phyloP scores from a whole-genome alignment of 1,140 invertebrate species.

The Holotrichia oblita region DNA sequence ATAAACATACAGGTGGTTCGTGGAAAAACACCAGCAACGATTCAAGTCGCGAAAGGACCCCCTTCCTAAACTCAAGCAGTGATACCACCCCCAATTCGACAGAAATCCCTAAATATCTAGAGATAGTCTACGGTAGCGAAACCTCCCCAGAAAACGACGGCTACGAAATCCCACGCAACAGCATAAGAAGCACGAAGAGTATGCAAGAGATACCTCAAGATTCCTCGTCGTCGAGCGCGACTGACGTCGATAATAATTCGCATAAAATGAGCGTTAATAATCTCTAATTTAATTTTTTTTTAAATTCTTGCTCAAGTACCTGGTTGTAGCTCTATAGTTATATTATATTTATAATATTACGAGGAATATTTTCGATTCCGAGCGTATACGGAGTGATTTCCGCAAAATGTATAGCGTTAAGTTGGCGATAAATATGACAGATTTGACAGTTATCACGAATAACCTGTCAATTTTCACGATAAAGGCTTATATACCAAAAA shows the following conservation, averaged over 20 bases:
- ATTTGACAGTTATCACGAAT: too few species aligned
- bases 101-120: conserved; percentile 63
- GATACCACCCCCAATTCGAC: conserved; percentile 41
- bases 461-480: too few species aligned
- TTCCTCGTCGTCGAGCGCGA: neutral
- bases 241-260: neutral
- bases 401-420: too few species aligned
- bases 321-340: neutral
- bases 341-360: too few species aligned
- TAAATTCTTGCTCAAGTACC: conserved; percentile 10
- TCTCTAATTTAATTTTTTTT: too few species aligned
- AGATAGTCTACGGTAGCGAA: conserved; percentile 62
- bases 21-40: conserved; percentile 56
- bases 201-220: neutral
- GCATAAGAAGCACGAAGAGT: conserved; percentile 41
- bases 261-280: neutral
- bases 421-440: too few species aligned
- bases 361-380: too few species aligned
- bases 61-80: conserved; percentile 51
- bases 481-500: too few species aligned
- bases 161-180: conserved; percentile 2
- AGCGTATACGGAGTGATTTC: too few species aligned
- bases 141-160: neutral
- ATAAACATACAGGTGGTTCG: conserved; percentile 49
- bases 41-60: conserved; percentile 53